These are phyloP conservation scores for Aegotheles bennettii DNA, from an alignment of 2,113 vertebrate genomes.

Conservation along the genomic window DNA sequence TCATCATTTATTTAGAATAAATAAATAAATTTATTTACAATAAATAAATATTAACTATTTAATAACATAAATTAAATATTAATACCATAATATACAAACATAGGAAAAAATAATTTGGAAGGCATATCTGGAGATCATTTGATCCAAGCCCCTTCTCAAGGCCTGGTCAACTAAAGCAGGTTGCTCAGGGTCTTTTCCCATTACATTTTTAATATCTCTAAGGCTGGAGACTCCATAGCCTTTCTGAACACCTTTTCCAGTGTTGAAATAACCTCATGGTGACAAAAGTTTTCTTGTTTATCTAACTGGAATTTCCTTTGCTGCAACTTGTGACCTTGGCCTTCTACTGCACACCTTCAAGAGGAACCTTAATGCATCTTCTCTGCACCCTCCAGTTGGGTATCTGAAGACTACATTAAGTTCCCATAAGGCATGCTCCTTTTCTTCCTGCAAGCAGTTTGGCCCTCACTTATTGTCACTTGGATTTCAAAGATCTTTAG, in stretches of 20 bases:
- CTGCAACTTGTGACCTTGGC: neutral
- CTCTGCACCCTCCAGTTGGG: neutral
- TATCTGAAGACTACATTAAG: neutral
- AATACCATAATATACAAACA: neutral
- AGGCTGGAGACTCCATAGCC: neutral
- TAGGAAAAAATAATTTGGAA: neutral
- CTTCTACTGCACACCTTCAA: neutral
- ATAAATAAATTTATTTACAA: too few species aligned
- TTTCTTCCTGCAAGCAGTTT: neutral
- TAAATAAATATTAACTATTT: too few species aligned
- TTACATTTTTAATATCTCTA: neutral
- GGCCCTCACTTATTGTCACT: neutral
- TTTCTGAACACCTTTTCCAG: neutral
- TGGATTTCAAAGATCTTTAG: neutral
- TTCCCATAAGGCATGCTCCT: neutral
- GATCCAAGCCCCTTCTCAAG: neutral
- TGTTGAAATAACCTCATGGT: neutral
- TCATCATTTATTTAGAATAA: too few species aligned
- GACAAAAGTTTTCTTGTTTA: neutral
- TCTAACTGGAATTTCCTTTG: neutral
- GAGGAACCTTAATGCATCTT: neutral
- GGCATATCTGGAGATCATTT: neutral
- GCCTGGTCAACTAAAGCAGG: neutral
- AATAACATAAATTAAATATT: neutral
- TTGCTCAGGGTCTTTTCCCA: neutral